Evolutionary conservation across 2,888 invertebrate genomes (phyloP).

Genomic region (Heliconius cydno): DNA sequence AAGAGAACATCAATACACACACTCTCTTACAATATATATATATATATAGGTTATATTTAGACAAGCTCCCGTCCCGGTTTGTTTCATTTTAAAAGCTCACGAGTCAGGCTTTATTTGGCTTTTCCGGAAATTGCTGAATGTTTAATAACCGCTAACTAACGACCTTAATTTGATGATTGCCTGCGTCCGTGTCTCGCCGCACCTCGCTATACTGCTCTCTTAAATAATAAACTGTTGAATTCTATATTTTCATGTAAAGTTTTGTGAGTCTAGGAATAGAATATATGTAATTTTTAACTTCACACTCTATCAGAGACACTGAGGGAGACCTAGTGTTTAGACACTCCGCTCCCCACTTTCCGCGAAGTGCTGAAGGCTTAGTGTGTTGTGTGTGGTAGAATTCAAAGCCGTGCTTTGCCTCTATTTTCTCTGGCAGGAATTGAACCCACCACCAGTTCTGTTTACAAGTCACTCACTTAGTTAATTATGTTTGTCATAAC

Average conservation of each 20-base stretch:
- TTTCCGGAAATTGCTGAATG: slow-evolving; percentile 29
- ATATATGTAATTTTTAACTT: not conserved
- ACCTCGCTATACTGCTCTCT: not conserved
- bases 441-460: no score
- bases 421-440: no score
- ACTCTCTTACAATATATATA: not conserved
- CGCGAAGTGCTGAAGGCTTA: not conserved
- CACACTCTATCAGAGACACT: no score
- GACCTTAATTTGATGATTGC: slow-evolving; percentile 28
- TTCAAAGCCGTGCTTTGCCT: no score
- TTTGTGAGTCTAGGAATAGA: not conserved
- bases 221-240: slow-evolving; percentile 16
- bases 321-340: not conserved
- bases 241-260: not conserved
- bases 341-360: not conserved
- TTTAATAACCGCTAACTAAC: slow-evolving; percentile 38
- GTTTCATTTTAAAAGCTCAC: slow-evolving; percentile 27
- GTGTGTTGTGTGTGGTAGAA: no score
- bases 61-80: not conserved
- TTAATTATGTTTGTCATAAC: not conserved
- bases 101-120: slow-evolving; percentile 25
- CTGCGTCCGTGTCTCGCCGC: slow-evolving; percentile 11
- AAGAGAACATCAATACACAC: not conserved
- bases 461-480: no score
- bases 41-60: not conserved